Base-by-base conservation (phyloP, 2,888 invertebrate species). In the Crocallis elinguaria region DNA sequence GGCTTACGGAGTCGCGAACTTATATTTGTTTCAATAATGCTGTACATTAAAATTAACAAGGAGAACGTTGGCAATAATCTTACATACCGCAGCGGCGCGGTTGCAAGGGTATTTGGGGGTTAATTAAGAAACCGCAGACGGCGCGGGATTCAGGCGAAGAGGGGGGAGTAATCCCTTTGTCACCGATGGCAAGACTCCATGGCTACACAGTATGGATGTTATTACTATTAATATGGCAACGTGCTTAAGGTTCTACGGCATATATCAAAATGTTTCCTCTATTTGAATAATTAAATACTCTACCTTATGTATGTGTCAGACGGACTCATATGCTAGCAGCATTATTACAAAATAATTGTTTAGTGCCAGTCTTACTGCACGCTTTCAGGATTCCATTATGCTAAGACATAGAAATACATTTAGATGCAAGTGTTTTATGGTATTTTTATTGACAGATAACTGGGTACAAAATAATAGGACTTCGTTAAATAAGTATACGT, bases 111-210 rank as follows among this genome's bases (percentile, higher is more conserved):
- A 88, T 86, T 90, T 88, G 84, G 83, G 82, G 89, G 89, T 90
- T 90, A 90, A 90, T 90, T 89, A 90, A 87, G 88, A 80, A 87
- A 86, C 90, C 90, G 81, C 88, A 88, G 85, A 86, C 86, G 71
- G 71, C 62, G 71, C 59, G 69, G 71, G 55, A 63, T 60, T 62
- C 60, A 60, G 72, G 72, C 73, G 73, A 68, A n/a, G n/a, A n/a
- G n/a, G n/a, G n/a, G 64, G 64, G 70, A 76, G 75, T 88, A 88
- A 90, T 88, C 86, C 88, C 85, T 85, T 87, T 88, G 88, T 88
- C 85, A 83, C 77, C 77, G 78, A 69, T 71, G 77, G 82, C 80
- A 85, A 85, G 83, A 82, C 65, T 75, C 69, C 67, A 69, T 68
- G 70, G 62, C 66, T 67, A 67, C 69, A 71, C 16, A 29, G 33